Base-by-base conservation (phyloP, 2,888 invertebrate species). In the Fragum fragum region DNA sequence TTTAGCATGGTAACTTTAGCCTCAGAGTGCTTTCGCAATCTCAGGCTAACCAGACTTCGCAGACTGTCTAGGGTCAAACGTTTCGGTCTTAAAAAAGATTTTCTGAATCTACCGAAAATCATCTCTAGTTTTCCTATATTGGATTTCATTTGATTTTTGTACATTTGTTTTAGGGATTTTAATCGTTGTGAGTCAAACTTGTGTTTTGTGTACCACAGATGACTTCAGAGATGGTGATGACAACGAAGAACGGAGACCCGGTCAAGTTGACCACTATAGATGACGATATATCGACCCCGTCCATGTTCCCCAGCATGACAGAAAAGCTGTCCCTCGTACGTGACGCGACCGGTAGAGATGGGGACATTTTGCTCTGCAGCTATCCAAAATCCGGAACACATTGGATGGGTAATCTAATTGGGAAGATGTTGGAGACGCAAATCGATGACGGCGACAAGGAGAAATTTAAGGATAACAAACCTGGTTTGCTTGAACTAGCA, bases 361-460 rank as follows among this genome's bases (percentile, higher is more conserved):
- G 42, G 39, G 66, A 66, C 36, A 21, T 66, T 23, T 42, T 66
- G 5, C 21, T 66, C 21, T 66, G 66, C 66, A 66, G 42, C 26
- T 66, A 66, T 21, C 66, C 66, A 16, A 66, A 66, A 26, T 66
- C 42, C 18, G 66, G 66, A 9, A 66, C 66, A 14, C 66, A 66
- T 42, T 66, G 66, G 66, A 42, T 66, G 42, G 21, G 42, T 18
- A 42, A 26, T 23, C 11, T 66, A 9, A 9, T 66, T 11, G n/a
- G 36, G 7, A 66, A 26, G 23, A 39, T 66, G 39, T 1, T 66
- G 23, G 7, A 16, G 5, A 39, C 18, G 5, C 1, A 26, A 9
- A 23, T 66, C 1, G 66, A 66, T 5, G 66, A 66, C 14, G 18
- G 21, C 18, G 21, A 66, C 14, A 66, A 32, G 42, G 66, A 21